Evolutionary conservation across 1,140 invertebrate species (phyloP), one percentile per base, ranked within the genome.

Genomic region (Diorhabda carinulata): DNA sequence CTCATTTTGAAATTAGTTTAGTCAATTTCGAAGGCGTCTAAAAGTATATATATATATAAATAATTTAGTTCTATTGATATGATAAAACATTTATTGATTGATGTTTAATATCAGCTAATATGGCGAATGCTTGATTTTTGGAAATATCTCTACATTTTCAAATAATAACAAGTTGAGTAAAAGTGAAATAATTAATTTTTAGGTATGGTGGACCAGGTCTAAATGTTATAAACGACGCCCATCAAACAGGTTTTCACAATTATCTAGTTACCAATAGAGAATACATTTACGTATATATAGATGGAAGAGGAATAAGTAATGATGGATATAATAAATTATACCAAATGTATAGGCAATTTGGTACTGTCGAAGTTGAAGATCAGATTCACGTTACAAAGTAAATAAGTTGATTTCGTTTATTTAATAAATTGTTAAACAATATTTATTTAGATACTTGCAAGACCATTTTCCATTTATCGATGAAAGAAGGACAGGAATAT

Each of bases 131-230:
- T 25, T 25, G 25, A 25, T 25, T 25, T 25, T 25, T 25, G 25
- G 0, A 0, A 25, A 25, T 1, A 25, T 25, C 25, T 25, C 1
- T 25, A 25, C 25, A 25, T 25, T 25, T 25, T 25, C 25, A 25
- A 25, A 25, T 25, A 25, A 1, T 25, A 25, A 25, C 25, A 25
- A 25, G 25, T 25, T 25, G 25, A 25, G 25, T 25, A 25, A 25
- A 25, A 25, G 25, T 25, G 25, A 25, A 25, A 25, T 25, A 25
- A 25, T 61, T 6, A 69, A 10, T 72, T 79, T 80, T 47, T 74
- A 92, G 91, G 41, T 93, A 98, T 80, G 92, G 89, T 43, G 95
- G 95, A 1, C 96, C 96, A 10, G 90, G 91, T 62, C 90, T 91
- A 1, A 89, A 91, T 73, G 85, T 90, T 75, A 91, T 96, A 0